These are phyloP conservation scores for Panonychus citri DNA, from an alignment of 1,140 invertebrate species.

Conservation along the genomic window DNA sequence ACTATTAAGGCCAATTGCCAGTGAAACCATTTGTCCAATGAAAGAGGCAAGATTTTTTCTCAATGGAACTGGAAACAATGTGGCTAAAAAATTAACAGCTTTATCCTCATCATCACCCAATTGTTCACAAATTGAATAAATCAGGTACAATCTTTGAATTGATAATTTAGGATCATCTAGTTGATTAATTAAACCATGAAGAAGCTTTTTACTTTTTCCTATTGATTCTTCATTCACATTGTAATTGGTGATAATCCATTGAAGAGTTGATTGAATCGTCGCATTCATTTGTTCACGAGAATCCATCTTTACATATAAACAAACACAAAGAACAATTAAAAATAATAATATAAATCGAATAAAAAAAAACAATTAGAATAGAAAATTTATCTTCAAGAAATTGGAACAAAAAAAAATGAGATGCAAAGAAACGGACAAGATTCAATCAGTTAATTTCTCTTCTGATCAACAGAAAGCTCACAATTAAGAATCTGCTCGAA, in stretches of 20 bases:
- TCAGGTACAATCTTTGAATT: neutral
- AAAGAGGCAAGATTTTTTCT: neutral
- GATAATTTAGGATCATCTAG: neutral
- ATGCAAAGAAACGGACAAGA: no score
- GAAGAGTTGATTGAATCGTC: neutral
- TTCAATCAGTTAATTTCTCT: no score
- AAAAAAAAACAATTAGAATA: no score
- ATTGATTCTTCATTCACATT: neutral
- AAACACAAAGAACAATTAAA: no score
- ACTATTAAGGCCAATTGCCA: neutral
- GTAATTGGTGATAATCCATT: constrained; percentile 1
- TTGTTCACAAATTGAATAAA: neutral
- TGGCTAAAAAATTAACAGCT: neutral
- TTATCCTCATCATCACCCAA: neutral
- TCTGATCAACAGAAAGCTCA: no score
- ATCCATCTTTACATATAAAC: no score
- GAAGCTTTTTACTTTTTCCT: neutral
- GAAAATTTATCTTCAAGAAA: no score
- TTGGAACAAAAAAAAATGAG: no score
- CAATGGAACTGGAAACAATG: neutral
- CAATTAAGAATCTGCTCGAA: no score
- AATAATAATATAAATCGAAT: no score
- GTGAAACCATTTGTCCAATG: constrained; percentile 1
- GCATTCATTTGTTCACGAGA: neutral
- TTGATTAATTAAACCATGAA: neutral